phyloP scores from a whole-genome alignment of 2,797 vertebrate genomes.

The Monodelphis domestica region DNA sequence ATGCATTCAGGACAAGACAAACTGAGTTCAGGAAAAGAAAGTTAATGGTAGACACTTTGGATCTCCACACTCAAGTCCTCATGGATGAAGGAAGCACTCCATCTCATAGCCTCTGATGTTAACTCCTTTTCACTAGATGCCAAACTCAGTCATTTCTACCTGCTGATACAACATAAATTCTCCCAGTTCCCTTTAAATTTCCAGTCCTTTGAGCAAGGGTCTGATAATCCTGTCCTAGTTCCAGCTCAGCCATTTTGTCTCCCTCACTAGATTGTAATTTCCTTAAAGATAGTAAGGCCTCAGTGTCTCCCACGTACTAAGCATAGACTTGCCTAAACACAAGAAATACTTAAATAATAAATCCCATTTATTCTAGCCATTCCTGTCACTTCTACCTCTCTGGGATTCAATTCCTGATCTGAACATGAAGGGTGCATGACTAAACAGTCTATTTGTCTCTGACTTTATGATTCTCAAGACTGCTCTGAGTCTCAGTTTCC shows the following conservation, averaged over 20 bases:
- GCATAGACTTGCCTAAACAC: neutral
- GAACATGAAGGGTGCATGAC: too few relatives aligned
- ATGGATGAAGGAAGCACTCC: neutral
- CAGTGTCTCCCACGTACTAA: neutral
- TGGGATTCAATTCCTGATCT: neutral
- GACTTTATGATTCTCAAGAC: neutral
- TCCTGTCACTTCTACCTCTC: neutral
- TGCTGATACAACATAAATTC: too few relatives aligned
- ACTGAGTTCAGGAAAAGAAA: neutral
- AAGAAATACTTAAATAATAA: neutral
- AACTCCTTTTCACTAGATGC: neutral
- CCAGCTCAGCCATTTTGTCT: neutral
- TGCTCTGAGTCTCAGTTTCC: neutral
- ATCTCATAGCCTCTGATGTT: neutral
- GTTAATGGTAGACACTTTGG: neutral
- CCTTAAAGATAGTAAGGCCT: neutral
- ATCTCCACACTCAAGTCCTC: neutral
- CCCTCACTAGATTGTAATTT: neutral
- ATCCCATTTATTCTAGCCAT: neutral
- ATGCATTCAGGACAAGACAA: neutral
- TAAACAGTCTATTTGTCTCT: neutral
- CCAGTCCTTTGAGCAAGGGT: neutral
- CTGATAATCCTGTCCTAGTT: neutral
- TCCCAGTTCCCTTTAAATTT: neutral
- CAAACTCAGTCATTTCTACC: neutral